Conservation (phyloP, 2,888 invertebrate genomes). For the Helicoverpa assulta region DNA sequence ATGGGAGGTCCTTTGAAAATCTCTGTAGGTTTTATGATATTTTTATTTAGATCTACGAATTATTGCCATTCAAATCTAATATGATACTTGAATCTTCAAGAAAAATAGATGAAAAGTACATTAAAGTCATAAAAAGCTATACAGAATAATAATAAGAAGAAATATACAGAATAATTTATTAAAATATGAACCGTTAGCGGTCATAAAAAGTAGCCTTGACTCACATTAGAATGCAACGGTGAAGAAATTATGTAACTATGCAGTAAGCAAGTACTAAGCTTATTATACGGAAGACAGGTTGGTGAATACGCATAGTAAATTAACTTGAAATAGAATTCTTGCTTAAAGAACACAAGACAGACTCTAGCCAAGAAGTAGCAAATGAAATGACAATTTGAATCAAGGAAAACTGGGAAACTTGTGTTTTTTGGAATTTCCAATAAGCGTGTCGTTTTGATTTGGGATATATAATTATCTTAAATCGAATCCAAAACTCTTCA, state of each 20-base stretch:
- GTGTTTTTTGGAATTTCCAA: no score
- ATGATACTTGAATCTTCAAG: no score
- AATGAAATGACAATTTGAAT: no score
- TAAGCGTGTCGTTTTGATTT: no score
- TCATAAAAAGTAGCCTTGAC: conserved; percentile 26
- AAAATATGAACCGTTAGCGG: conserved; percentile 13
- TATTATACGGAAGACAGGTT: background rate
- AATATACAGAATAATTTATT: conserved; percentile 25
- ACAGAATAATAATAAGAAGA: background rate
- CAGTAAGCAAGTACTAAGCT: background rate
- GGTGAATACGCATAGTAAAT: background rate
- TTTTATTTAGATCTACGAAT: no score
- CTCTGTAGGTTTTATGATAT: no score
- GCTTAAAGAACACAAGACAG: no score
- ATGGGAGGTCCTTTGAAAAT: no score
- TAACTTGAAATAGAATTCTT: background rate
- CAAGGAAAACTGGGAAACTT: no score
- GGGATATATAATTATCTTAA: background rate
- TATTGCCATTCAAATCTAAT: no score
- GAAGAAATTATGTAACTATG: conserved; percentile 18
- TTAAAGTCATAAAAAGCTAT: background rate
- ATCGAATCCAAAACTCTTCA: background rate
- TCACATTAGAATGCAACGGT: conserved; percentile 25
- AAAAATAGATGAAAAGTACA: background rate
- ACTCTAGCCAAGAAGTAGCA: no score